Evolutionary conservation across 1,140 invertebrate genomes (phyloP).

Genomic region (Lepidurus couesii): DNA sequence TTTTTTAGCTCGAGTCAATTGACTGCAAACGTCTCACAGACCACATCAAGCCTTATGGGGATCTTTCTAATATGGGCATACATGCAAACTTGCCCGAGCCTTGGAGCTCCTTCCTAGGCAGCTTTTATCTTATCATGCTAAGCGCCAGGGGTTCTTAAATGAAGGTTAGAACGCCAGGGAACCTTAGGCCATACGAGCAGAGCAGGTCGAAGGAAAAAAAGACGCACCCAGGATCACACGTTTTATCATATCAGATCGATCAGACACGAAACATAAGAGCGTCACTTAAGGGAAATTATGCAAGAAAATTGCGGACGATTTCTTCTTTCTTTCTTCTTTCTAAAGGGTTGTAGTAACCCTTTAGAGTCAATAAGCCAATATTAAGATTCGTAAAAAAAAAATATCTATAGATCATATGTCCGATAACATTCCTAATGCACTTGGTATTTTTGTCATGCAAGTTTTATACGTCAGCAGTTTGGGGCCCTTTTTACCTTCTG

Average conservation of each 20-base stretch:
- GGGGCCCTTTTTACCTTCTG: too few relatives aligned
- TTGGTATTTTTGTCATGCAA: too few relatives aligned
- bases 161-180: background rate
- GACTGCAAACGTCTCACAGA: constrained; percentile 4
- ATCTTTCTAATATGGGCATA: background rate
- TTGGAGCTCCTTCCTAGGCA: background rate
- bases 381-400: too few relatives aligned
- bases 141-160: constrained; percentile 9
- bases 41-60: background rate
- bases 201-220: background rate
- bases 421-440: too few relatives aligned
- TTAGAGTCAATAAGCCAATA: too few relatives aligned
- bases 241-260: background rate
- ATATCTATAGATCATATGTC: too few relatives aligned
- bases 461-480: too few relatives aligned
- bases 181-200: background rate
- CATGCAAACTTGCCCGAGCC: background rate
- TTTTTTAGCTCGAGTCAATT: background rate
- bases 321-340: too few relatives aligned
- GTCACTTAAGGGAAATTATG: background rate
- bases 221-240: background rate
- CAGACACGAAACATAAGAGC: background rate
- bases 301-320: too few relatives aligned
- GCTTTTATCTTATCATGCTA: constrained; percentile 5
- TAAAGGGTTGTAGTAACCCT: too few relatives aligned